Evolutionary conservation across 2,888 invertebrate species (phyloP).

Genomic region (Aphrophora alni): DNA sequence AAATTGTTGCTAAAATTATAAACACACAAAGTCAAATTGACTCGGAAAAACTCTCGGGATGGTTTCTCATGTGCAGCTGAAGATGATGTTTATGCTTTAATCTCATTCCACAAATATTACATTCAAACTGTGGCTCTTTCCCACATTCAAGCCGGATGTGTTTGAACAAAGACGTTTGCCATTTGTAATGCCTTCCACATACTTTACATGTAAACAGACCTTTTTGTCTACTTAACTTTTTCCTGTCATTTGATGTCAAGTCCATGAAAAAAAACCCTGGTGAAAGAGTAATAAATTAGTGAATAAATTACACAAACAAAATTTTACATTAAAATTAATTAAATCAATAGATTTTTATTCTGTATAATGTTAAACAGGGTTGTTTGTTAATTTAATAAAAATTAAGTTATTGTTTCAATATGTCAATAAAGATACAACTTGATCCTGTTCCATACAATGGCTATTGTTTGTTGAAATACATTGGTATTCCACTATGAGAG

Average conservation of each 20-base stretch:
- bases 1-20: too few relatives aligned
- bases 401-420: too few relatives aligned
- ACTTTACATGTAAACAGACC: conserved; percentile 10
- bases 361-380: too few relatives aligned
- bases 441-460: too few relatives aligned
- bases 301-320: background rate
- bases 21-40: background rate
- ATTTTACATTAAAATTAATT: background rate
- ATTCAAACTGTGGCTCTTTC: conserved; percentile 55
- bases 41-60: background rate
- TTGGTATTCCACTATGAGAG: too few relatives aligned
- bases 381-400: too few relatives aligned
- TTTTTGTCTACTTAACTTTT: background rate
- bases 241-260: background rate
- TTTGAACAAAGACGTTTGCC: conserved; percentile 57
- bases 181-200: conserved; percentile 55
- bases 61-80: background rate
- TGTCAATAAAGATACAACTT: too few relatives aligned
- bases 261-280: background rate
- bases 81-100: conserved; percentile 37
- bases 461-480: too few relatives aligned
- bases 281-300: background rate
- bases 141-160: conserved; percentile 61
- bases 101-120: conserved; percentile 31
- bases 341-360: too few relatives aligned